Base-by-base conservation (phyloP, 2,113 vertebrate genomes). In the Lophotis ruficrista region DNA sequence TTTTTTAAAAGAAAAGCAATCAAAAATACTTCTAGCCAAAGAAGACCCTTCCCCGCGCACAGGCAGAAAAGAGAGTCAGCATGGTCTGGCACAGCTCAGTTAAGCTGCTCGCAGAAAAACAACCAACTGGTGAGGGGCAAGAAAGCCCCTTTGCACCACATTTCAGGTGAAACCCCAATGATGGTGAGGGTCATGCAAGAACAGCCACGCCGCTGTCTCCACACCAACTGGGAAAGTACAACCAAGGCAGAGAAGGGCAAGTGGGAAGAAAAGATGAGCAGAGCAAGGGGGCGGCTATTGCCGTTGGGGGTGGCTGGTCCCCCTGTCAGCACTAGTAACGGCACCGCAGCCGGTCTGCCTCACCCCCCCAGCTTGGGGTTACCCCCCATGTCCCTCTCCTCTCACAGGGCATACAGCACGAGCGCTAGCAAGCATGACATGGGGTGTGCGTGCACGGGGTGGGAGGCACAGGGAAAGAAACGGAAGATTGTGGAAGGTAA, bases 321-420 rank as follows among this genome's bases (percentile, higher is more conserved):
- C 54, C 33, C 45, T 20, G 1, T 18, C 45, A 77, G 9, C 50
- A 25, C 30, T 38, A 10, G 24, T 24, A 66, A 25, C 2, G 6
- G 24, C 30, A 48, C 11, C 47, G 68, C 51, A 53, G 9, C 10
- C 22, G 14, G 10, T 33, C 6, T 51, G 28, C 23, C 9, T 25
- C 13, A 24, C 3, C 6, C 12, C 12, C 3, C 9, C 14, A 27
- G 11, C 7, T 3, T 61, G 33, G 14, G 4, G 12, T 57, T 45
- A 57, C 8, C 6, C 6, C 3, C 0, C 3, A 9, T 6, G 3
- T 48, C 68, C 5, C 1, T 27, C 9, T 24, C 7, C 15, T 75
- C 1, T 0, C 18, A 43, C 0, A 0, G 45, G 7, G 8, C 79
- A 48, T 15, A 85, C 3, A 12, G 24, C 19, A 28, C 0, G 0